Evolutionary conservation across 1,140 invertebrate genomes (phyloP), one percentile per base, ranked within the genome.

Genomic region (Pararge aegeria): DNA sequence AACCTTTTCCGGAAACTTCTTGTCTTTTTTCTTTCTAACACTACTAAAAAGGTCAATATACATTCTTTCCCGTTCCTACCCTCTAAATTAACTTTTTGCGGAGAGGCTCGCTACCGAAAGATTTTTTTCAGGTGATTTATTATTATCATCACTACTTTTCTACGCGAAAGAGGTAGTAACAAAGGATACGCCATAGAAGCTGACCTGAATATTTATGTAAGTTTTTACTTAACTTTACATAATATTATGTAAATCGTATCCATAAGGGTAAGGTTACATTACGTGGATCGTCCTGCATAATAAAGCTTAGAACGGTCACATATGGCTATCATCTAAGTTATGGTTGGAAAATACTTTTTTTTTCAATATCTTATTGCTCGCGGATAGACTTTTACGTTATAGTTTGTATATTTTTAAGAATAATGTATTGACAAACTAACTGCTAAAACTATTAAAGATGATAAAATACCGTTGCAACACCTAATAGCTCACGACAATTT

Each of bases 71-170:
- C 16, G 13, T 42, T 42, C 16, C 38, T 12, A 42, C 29, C 50
- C 52, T 34, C 51, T 59, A 56, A 55, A 60, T 65, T 65, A 65
- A 56, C 62, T 65, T 65, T 60, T 60, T 65, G 63, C 6, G 30
- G 27, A 38, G 27, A 60, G 29, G 27, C 58, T 20, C 40, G 13
- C 10, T 42, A 29, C 51, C 18, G 40, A 60, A 60, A 53, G 58
- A 54, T 16, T 60, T 60, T 60, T 60, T 60, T 60, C 51, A 60
- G 29, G 58, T 60, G 58, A 60, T 60, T 60, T 49, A 60, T 60
- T 46, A 44, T 60, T 60, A 54, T 56, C 44, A 54, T 56, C 44
- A 54, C 51, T 54, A 48, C 58, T 60, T 53, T 60, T 60, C 21
- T 60, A 48, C 58, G 29, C 13, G 38, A 42, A 16, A 42, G 13